phyloP scores from a whole-genome alignment of 2,113 vertebrate genomes.

The Donacobius atricapilla region DNA sequence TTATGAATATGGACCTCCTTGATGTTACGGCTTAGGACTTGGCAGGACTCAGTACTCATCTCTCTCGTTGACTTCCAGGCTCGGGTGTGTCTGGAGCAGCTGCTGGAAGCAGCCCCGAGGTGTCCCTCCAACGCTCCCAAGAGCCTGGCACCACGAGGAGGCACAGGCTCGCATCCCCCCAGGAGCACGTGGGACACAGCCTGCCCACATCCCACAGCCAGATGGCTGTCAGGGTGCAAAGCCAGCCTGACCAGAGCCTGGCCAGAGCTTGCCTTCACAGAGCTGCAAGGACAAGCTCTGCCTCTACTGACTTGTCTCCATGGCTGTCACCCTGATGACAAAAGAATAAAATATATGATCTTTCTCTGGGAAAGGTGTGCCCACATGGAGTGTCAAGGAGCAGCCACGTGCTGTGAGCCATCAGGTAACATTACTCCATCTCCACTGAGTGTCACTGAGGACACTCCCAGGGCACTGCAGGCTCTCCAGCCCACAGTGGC shows the following conservation, averaged over 20 bases:
- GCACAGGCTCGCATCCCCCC: not conserved
- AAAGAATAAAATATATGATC: not conserved
- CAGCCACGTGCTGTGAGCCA: not conserved
- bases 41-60: not conserved
- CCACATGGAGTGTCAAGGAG: not conserved
- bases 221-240: accelerated
- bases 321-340: not conserved
- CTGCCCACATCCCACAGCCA: not conserved
- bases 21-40: not conserved
- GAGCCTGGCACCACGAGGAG: not conserved
- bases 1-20: not conserved
- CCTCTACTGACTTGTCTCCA: not conserved
- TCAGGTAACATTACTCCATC: not conserved
- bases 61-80: not conserved
- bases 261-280: not conserved
- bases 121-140: not conserved
- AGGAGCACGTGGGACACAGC: not conserved
- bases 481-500: not conserved
- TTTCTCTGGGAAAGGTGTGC: not conserved
- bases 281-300: not conserved
- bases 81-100: not conserved
- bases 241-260: not conserved
- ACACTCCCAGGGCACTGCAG: not conserved
- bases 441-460: not conserved
- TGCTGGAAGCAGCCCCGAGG: not conserved